These are phyloP conservation scores for Leptinotarsa defecta DNA, from an alignment of 1,140 invertebrate species.

Conservation along the genomic window DNA sequence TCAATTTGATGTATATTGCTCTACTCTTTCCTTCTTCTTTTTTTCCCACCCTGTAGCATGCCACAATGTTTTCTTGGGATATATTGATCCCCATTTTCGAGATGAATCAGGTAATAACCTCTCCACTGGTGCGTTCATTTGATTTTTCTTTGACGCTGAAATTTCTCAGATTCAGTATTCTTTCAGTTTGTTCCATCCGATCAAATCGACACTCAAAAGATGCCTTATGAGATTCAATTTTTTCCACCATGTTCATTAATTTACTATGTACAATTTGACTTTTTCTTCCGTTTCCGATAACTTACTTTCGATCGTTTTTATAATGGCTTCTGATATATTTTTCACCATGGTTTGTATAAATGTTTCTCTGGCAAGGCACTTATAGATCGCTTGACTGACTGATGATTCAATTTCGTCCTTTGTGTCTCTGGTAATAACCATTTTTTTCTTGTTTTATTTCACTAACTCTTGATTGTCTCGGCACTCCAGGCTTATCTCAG, in stretches of 20 bases:
- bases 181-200: neutral
- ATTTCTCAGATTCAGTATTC: neutral
- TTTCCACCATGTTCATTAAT: neutral
- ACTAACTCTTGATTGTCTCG: too few species aligned
- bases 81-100: neutral
- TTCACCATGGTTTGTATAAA: neutral
- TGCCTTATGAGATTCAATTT: neutral
- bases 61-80: neutral
- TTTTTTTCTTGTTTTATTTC: neutral
- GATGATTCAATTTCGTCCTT: neutral
- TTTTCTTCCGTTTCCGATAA: neutral
- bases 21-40: neutral
- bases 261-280: neutral
- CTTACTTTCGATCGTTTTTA: neutral
- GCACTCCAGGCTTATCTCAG: too few species aligned
- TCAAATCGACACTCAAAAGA: neutral
- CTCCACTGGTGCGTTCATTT: neutral
- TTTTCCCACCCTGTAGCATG: neutral
- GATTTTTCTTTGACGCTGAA: neutral
- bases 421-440: neutral
- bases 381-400: neutral
- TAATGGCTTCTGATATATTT: neutral
- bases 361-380: neutral
- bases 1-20: neutral
- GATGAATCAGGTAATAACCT: neutral